phyloP scores from a whole-genome alignment of 2,888 invertebrate species.

The Tenodera sinensis region DNA sequence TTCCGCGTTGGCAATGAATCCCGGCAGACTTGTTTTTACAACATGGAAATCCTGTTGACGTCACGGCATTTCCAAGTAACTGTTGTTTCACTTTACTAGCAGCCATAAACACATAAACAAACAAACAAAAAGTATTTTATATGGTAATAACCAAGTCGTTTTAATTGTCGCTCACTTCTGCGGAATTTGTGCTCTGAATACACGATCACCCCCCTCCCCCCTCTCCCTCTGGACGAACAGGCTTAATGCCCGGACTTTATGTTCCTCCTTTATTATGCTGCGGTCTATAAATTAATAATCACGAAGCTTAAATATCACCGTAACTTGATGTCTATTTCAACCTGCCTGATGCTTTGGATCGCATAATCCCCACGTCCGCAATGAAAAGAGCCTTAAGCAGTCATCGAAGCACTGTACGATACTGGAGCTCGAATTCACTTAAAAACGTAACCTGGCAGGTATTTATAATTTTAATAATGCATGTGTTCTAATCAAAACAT shows the following conservation, averaged over 20 bases:
- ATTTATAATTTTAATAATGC: no score
- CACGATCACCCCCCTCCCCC: not conserved
- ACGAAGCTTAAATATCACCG: not conserved
- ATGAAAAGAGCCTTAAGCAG: no score
- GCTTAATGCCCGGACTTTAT: not conserved
- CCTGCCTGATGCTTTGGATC: no score
- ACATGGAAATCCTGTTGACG: not conserved
- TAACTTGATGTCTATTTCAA: not conserved
- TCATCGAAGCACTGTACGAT: no score
- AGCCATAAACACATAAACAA: not conserved
- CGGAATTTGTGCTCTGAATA: not conserved
- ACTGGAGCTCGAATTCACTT: no score
- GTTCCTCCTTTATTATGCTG: not conserved
- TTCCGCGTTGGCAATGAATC: no score
- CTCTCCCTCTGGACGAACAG: not conserved
- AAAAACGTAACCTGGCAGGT: no score
- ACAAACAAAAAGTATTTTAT: not conserved
- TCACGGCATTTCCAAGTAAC: not conserved
- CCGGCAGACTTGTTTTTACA: not conserved
- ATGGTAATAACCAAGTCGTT: not conserved
- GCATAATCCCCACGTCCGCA: no score
- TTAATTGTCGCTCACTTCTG: not conserved
- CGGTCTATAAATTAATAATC: not conserved
- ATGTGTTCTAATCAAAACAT: no score
- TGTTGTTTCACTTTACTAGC: not conserved